Evolutionary conservation across 2,888 invertebrate genomes (phyloP), one percentile per base, ranked within the genome.

Genomic region (Tenthredo mesomela): DNA sequence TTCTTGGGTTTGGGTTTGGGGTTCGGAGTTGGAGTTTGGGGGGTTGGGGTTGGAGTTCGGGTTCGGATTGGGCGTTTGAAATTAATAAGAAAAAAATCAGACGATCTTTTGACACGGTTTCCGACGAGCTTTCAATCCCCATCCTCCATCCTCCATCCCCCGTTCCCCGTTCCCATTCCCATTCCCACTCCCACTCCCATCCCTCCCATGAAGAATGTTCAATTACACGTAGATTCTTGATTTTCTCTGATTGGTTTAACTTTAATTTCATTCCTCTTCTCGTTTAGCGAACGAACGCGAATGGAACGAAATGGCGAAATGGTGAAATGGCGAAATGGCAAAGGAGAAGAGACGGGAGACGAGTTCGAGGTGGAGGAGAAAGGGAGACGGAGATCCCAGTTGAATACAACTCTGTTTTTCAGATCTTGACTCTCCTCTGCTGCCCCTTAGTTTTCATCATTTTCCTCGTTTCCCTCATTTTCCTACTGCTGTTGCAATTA

Each of bases 191-290:
- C 61, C 25, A 2, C 3, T 21, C 21, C 9, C 21, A 10, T 29
- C 12, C 29, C 67, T 15, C 6, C 18, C 3, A 10, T 18, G 33
- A 77, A 77, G 77, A 77, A 77, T 77, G 50, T 77, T 73, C 73
- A 77, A 77, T 77, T 77, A 77, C 50, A 77, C 77, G 77, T 54
- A 77, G 77, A 77, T 77, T 77, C 77, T 54, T 73, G 71, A 73
- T 73, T 73, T 43, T 73, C 67, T 73, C 67, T 73, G 77, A 77
- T 77, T 77, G 77, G 77, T 77, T 77, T 54, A 50, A 77, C 77
- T 77, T 77, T 77, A 77, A 77, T 77, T 77, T 77, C 77, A 77
- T 77, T 77, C 54, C 29, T 21, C 25, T 18, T 1, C 54, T 50
- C 33, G 70, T 70, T 70, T 70, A n/a, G 18, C 37, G 70, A 37